phyloP scores from a whole-genome alignment of 2,113 vertebrate species.

The Megalops atlanticus region DNA sequence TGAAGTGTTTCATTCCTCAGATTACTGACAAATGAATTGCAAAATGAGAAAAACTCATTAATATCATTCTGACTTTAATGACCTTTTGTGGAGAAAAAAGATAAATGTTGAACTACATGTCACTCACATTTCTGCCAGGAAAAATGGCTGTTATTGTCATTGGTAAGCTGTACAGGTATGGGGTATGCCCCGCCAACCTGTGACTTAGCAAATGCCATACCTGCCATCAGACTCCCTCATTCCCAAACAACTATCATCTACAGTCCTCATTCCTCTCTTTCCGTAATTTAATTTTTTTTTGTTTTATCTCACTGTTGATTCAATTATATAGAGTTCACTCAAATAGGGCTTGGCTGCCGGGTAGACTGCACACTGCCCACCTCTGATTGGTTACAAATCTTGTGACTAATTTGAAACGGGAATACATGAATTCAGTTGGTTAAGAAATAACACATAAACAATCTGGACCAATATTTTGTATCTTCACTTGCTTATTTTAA shows the following conservation, averaged over 20 bases:
- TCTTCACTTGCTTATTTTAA: too few species aligned
- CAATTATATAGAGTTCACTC: neutral
- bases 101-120: neutral
- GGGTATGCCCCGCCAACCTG: too few species aligned
- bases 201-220: too few species aligned
- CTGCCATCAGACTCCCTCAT: too few species aligned
- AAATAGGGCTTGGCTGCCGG: neutral
- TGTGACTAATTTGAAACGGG: neutral
- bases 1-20: neutral
- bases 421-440: neutral
- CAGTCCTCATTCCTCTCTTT: too few species aligned
- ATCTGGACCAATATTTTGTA: too few species aligned
- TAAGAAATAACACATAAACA: neutral
- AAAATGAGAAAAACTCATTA: neutral
- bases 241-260: too few species aligned
- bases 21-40: neutral
- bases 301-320: neutral
- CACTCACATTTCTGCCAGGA: neutral
- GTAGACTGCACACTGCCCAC: neutral
- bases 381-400: neutral
- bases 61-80: too few species aligned
- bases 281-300: too few species aligned
- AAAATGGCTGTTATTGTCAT: neutral
- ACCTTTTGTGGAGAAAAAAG: neutral
- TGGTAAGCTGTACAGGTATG: too few species aligned